Base-by-base conservation (phyloP, 2,797 vertebrate species). In the Discoglossus pictus region DNA sequence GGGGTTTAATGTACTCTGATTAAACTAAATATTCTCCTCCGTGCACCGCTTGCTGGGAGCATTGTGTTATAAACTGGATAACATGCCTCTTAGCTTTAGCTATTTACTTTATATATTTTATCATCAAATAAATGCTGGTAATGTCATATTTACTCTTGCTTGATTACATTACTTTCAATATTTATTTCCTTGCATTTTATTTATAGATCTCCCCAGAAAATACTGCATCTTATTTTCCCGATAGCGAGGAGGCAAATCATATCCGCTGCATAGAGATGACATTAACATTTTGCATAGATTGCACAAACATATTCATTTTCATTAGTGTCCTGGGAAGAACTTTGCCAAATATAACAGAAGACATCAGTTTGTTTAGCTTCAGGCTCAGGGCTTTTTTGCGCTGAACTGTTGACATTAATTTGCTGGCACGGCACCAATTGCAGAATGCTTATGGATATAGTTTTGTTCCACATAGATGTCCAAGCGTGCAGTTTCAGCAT, bases 71-170 rank as follows among this genome's bases (percentile, higher is more conserved):
- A n/a, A n/a, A n/a, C n/a, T n/a, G n/a, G n/a, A n/a, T n/a, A n/a
- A n/a, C n/a, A n/a, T n/a, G n/a, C n/a, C n/a, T n/a, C n/a, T n/a
- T n/a, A n/a, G n/a, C n/a, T n/a, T n/a, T n/a, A n/a, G n/a, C n/a
- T n/a, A n/a, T n/a, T n/a, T n/a, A n/a, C n/a, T n/a, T n/a, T n/a
- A n/a, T n/a, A n/a, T n/a, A n/a, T n/a, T n/a, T n/a, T n/a, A n/a
- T n/a, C n/a, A n/a, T n/a, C n/a, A n/a, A n/a, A n/a, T n/a, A 42
- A 42, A 52, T 34, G 36, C 21, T 24, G 8, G 9, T 13, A 53
- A 65, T 43, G 8, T 65, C 20, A 56, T 53, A 47, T 65, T 65
- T 56, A n/a, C n/a, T n/a, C n/a, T n/a, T n/a, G n/a, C n/a, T n/a
- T n/a, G n/a, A n/a, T n/a, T n/a, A n/a, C n/a, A n/a, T n/a, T n/a